Evolutionary conservation across 2,888 invertebrate species (phyloP), one percentile per base, ranked within the genome.

Genomic region (Molanna angustata): DNA sequence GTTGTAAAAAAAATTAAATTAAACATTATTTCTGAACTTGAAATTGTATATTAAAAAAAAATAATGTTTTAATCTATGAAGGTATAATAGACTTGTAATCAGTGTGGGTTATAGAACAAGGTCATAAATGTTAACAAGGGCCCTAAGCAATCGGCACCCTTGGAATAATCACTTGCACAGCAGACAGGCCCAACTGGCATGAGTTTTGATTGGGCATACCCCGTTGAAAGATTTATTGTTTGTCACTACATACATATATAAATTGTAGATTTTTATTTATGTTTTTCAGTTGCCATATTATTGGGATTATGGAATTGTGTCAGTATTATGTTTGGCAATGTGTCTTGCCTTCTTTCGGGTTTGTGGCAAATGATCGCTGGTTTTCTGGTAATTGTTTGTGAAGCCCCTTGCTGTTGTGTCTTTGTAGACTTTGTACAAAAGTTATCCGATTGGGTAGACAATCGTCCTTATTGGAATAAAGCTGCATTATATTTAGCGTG

Each of bases 391-490:
- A 80, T 95, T 62, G 84, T 89, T 39, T 82, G 96, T 64, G 98
- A 98, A 74, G 96, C 97, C 33, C 98, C 98, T 0, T 97, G 93
- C 70, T 97, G 96, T 74, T 98, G 96, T 74, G 83, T 94, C 75
- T 98, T 95, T 74, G 83, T 98, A 60, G 97, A 96, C 67, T 91
- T 91, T 76, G 94, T 97, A 51, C 90, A 93, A 73, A 82, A 83
- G 57, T 76, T 95, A 49, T 90, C 92, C 54, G 86, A 86, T 64
- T 86, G 84, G 75, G 84, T 91, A 48, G 94, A 96, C 64, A 76
- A 79, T 49, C 82, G 90, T 61, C 94, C 95, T 0, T 84, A 90
- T 67, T 95, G 91, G 90, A 88, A 94, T 67, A 88, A 93, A 73
- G 94, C 93, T 9, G 83, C 82, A 3, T 75, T 85, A 45, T 97